Conservation (phyloP, 2,797 vertebrate genomes). For the Euphonia xanthogaster region DNA sequence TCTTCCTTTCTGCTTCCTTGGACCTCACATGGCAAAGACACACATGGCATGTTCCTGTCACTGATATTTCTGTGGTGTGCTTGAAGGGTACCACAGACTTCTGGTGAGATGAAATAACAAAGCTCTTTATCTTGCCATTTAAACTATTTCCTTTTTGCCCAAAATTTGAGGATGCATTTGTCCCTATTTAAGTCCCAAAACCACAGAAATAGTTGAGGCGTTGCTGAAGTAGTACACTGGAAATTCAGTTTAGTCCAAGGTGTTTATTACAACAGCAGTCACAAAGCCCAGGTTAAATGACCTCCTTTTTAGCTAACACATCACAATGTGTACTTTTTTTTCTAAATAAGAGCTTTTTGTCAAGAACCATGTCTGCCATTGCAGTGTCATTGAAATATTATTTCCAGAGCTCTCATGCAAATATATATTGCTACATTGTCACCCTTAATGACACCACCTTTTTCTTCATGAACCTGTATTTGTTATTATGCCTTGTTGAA, state of each 20-base stretch:
- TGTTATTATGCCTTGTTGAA: not conserved
- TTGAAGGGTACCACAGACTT: fast-evolving
- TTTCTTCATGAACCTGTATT: not conserved
- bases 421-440: not conserved
- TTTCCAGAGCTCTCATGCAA: not conserved
- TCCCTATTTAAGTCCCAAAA: not conserved
- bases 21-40: not conserved
- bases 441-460: not conserved
- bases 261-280: not conserved
- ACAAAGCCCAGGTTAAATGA: not conserved
- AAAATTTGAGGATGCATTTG: not conserved
- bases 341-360: not conserved
- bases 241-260: not conserved
- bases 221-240: not conserved
- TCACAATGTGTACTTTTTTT: not conserved
- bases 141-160: not conserved
- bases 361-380: not conserved
- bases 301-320: not conserved
- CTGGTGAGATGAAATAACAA: not conserved
- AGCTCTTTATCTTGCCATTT: not conserved
- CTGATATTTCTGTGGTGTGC: not conserved
- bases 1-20: not conserved
- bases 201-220: not conserved
- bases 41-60: not conserved
- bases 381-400: not conserved